A percentile compares a stretch with the other conserved stretches of the same genome.
Conservation (phyloP, 2,888 invertebrate genomes). For the Rhamnusium bicolor region DNA sequence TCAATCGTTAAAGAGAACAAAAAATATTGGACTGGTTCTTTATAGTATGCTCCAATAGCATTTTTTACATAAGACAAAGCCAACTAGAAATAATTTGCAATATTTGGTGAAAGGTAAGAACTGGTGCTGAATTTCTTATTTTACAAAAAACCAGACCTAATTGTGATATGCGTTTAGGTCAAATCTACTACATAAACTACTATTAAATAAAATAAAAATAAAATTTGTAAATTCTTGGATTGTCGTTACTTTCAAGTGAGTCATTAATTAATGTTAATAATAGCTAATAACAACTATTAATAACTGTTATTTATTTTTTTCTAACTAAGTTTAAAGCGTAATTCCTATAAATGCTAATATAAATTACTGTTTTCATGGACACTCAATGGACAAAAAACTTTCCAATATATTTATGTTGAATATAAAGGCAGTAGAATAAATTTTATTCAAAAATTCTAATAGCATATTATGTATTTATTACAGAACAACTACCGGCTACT, state of each 20-base stretch:
- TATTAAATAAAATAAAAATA: too few relatives aligned
- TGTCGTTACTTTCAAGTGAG: not conserved
- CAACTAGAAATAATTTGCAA: not conserved
- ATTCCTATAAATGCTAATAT: not conserved
- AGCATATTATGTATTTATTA: not conserved
- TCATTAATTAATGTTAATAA: not conserved
- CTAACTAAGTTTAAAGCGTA: not conserved
- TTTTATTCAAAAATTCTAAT: not conserved
- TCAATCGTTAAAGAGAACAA: not conserved
- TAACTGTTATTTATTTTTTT: not conserved
- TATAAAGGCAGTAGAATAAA: not conserved
- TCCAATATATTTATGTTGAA: not conserved
- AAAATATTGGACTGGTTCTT: not conserved
- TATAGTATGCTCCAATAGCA: not conserved
- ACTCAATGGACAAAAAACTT: not conserved
- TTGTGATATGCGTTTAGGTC: not conserved
- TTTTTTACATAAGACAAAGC: not conserved
- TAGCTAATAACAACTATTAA: not conserved
- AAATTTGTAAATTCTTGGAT: not conserved
- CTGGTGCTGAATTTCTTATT: not conserved
- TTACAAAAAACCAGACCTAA: not conserved
- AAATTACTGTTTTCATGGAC: not conserved
- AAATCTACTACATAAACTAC: too few relatives aligned
- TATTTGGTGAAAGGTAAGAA: not conserved
- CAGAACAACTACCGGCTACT: not conserved